A percentile compares a stretch with the other conserved stretches of the same genome.
phyloP scores from a whole-genome alignment of 2,113 vertebrate genomes.

The Pedetes capensis region DNA sequence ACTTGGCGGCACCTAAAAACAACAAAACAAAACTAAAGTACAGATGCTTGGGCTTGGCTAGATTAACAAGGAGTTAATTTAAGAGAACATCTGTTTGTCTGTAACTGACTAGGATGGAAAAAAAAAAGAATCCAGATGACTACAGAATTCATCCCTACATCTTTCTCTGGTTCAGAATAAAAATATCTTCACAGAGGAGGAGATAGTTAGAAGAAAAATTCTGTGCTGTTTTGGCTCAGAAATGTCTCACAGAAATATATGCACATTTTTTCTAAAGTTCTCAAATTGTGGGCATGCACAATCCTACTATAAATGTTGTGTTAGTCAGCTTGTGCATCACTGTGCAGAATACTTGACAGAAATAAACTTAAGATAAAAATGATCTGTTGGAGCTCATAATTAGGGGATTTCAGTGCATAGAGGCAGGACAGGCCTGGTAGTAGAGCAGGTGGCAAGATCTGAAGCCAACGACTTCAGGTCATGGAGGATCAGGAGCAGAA shows the following conservation, averaged over 20 bases:
- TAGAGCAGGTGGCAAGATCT: no score
- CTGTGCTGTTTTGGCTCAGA: background rate
- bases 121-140: background rate
- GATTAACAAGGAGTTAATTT: conserved; percentile 58
- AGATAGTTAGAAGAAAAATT: background rate
- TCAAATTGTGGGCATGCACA: background rate
- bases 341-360: no score
- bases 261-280: background rate
- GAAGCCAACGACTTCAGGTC: no score
- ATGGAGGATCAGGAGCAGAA: no score
- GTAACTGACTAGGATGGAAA: background rate
- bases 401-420: no score
- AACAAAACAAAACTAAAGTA: no score
- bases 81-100: conserved; percentile 44
- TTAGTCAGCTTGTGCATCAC: no score
- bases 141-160: background rate
- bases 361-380: no score
- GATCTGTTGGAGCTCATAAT: no score
- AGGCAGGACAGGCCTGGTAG: no score
- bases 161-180: conserved; percentile 19
- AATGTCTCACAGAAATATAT: background rate
- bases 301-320: background rate
- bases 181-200: conserved; percentile 2
- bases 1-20: no score
- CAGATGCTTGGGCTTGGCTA: background rate